A percentile compares a stretch with the other conserved stretches of the same genome.
These are phyloP conservation scores for Cataglyphis albicans DNA, from an alignment of 2,888 invertebrate genomes.

Conservation along the genomic window DNA sequence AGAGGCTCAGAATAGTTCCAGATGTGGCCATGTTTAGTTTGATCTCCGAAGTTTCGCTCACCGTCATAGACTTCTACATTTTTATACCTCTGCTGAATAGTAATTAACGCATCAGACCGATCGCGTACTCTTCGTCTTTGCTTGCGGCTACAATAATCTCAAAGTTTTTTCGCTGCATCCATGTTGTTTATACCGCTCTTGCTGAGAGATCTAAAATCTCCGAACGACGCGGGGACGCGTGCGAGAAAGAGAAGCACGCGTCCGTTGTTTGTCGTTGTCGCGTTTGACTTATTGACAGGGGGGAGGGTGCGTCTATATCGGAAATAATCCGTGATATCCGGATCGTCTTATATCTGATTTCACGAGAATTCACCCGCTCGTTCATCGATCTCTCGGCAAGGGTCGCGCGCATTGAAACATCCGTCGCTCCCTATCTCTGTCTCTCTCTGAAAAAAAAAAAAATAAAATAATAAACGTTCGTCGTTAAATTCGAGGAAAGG, in stretches of 20 bases:
- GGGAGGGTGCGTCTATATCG: neutral
- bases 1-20: conserved; percentile 86
- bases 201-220: conserved; percentile 67
- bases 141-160: conserved; percentile 73
- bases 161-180: conserved; percentile 60
- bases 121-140: conserved; percentile 78
- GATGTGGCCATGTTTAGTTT: conserved; percentile 86
- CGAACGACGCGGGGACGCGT: conserved; percentile 66
- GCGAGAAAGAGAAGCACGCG: conserved; percentile 33
- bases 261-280: conserved; percentile 25
- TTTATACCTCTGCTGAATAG: conserved; percentile 75
- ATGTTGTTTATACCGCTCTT: conserved; percentile 64
- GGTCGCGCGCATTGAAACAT: conserved; percentile 26
- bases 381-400: conserved; percentile 26
- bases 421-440: conserved; percentile 69
- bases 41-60: conserved; percentile 85
- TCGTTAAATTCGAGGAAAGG: conserved; percentile 16
- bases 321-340: conserved; percentile 58
- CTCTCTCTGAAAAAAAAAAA: conserved; percentile 45
- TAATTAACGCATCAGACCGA: conserved; percentile 76
- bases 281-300: neutral
- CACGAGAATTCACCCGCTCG: conserved; percentile 1
- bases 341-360: conserved; percentile 8
- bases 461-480: conserved; percentile 44
- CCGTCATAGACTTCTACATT: conserved; percentile 75